Evolutionary conservation across 2,113 vertebrate species (phyloP).

Genomic region (Pristiophorus japonicus): DNA sequence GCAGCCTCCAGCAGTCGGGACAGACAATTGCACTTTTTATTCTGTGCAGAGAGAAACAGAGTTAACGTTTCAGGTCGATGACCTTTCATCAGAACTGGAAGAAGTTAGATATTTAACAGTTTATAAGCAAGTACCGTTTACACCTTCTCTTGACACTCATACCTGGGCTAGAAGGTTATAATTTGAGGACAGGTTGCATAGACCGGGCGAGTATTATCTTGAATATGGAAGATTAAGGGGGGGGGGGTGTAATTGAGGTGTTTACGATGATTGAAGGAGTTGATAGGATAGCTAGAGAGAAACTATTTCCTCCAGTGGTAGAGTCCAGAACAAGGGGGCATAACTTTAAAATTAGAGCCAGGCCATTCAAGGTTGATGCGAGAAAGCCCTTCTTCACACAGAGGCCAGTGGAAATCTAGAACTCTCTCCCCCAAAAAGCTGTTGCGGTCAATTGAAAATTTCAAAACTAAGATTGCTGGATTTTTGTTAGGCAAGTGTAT

Average conservation of each 20-base stretch:
- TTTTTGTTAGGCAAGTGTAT: not conserved
- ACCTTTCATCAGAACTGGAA: not conserved
- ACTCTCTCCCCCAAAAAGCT: not conserved
- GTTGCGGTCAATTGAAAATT: not conserved
- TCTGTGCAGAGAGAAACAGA: constrained; percentile 37
- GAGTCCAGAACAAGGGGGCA: not conserved
- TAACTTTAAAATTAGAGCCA: not conserved
- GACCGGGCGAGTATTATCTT: not conserved
- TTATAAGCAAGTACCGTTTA: not conserved
- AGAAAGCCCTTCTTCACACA: not conserved
- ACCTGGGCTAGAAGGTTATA: not conserved
- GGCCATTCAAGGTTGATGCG: not conserved
- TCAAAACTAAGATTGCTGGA: not conserved
- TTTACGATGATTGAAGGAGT: not conserved
- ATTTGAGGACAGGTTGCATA: no score
- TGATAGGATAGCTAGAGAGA: not conserved
- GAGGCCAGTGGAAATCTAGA: not conserved
- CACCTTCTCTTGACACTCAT: not conserved
- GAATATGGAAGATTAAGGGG: not conserved
- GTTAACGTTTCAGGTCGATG: not conserved
- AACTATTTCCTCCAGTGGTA: not conserved
- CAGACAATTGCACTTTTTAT: constrained; percentile 84
- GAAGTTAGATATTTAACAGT: not conserved
- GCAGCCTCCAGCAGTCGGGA: constrained; percentile 62
- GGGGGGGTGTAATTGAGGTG: not conserved